Base-by-base conservation (phyloP, 2,113 vertebrate genomes). In the Callipepla squamata region DNA sequence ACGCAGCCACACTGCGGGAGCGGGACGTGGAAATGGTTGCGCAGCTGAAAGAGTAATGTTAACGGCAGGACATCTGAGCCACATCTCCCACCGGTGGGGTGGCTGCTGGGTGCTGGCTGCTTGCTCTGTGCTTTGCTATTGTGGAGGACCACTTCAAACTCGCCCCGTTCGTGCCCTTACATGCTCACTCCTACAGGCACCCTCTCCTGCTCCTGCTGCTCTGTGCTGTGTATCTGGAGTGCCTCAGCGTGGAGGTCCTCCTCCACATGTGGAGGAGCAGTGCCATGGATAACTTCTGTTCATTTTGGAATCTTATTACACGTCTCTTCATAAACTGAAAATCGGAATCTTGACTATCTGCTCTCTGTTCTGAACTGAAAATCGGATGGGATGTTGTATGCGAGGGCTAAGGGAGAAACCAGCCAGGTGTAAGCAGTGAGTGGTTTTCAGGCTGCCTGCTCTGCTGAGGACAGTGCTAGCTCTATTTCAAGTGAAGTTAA, bases 1-100 rank as follows among this genome's bases (percentile, higher is more conserved):
- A 3, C 23, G 70, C 45, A n/a, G 55, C 22, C 5, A 0, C 1
- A 13, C 36, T 32, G 9, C 4, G 6, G 18, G 0, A 32, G 44
- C 3, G 3, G 9, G 32, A 13, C 1, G 1, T 25, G 25, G 30
- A 4, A n/a, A 38, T 7, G 4, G 14, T 8, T 7, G 6, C 2
- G 4, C 2, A 10, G 10, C 58, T 32, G 23, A 13, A 68, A n/a
- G 1, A 61, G 69, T 21, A 55, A 4, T 16, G 18, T 9, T 13
- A 30, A 22, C 61, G 47, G 13, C 6, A 32, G 19, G 38, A 47
- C 7, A 5, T 1, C 68, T 15, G 13, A 5, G 9, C n/a, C 19
- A 48, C 36, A 11, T 19, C 80, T 69, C n/a, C 67, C n/a, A 5
- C 3, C 18, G 16, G 66, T 21, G 9, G 32, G 7, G 0, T 19